Evolutionary conservation across 2,113 vertebrate species (phyloP), one percentile per base, ranked within the genome.

Genomic region (Apodemus sylvaticus): DNA sequence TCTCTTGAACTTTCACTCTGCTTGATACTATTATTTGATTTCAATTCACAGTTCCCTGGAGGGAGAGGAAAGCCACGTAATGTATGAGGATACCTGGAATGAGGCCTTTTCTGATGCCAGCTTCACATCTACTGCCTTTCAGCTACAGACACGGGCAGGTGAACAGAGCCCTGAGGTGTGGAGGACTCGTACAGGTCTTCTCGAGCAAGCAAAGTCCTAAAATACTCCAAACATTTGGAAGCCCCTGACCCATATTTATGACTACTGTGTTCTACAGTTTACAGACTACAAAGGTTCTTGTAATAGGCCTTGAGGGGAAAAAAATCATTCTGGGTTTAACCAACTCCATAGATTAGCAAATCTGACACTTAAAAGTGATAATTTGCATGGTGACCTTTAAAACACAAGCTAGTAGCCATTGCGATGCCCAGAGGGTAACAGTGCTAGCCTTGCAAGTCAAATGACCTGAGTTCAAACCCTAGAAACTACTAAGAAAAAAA

Each of bases 1-100:
- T 97, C 76, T 58, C 90, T 91, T 95, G 90, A 97, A 97, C 93
- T 96, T 97, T 95, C 90, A 94, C 89, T 97, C 36, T 81, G 39
- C 62, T 86, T 85, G 81, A 78, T 85, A 97, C 62, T 92, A 96
- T 95, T 96, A 51, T 89, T 95, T 94, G 62, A 83, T 83, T 95
- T 96, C 95, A 94, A 96, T 96, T 76, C 36, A 62, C 83, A 93
- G 48, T 66, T 91, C 64, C 82, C 60, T 29, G 13, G 74, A 93
- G 87, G 92, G 92, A 70, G 12, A 97, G 86, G 96, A 97, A 94
- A 90, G 12, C 3, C 1, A 34, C 62, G 12, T 55, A 42, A 53
- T 66, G 2, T n/a, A 96, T 45, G 70, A 91, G 70, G 93, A 91
- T 6, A 81, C 89, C 42, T 82, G 93, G 91, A 96, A 66, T 66